phyloP scores from a whole-genome alignment of 2,113 vertebrate genomes.

The Platysternon megacephalum region DNA sequence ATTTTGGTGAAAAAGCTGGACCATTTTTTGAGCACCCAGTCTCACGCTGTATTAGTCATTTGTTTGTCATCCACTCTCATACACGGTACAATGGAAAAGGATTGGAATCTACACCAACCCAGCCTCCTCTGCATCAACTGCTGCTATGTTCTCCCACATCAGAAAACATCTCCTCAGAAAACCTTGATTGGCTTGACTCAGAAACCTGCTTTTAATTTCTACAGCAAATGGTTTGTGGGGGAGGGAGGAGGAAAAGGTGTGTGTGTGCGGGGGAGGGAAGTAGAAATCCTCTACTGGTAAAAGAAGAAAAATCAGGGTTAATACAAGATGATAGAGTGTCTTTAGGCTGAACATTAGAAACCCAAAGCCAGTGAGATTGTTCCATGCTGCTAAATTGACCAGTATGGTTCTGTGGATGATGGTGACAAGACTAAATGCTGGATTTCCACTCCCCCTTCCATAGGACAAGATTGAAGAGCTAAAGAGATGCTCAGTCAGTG shows the following conservation, averaged over 20 bases:
- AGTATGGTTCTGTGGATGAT: background rate
- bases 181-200: background rate
- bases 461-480: background rate
- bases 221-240: background rate
- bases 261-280: too few species aligned
- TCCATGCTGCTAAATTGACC: background rate
- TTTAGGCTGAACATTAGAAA: background rate
- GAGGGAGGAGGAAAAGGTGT: too few species aligned
- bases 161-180: background rate
- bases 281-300: background rate
- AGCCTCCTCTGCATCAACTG: background rate
- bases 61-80: background rate
- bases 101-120: background rate
- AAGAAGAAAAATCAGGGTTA: background rate
- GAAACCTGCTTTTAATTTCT: background rate
- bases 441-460: background rate
- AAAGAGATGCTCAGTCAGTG: background rate
- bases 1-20: background rate
- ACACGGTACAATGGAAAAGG: background rate
- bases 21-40: background rate
- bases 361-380: background rate
- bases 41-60: background rate
- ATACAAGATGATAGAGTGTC: background rate
- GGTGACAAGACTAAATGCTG: background rate
- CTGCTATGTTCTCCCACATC: background rate